These are phyloP conservation scores for Leptinotarsa texana DNA, from an alignment of 1,140 invertebrate genomes.

Conservation along the genomic window DNA sequence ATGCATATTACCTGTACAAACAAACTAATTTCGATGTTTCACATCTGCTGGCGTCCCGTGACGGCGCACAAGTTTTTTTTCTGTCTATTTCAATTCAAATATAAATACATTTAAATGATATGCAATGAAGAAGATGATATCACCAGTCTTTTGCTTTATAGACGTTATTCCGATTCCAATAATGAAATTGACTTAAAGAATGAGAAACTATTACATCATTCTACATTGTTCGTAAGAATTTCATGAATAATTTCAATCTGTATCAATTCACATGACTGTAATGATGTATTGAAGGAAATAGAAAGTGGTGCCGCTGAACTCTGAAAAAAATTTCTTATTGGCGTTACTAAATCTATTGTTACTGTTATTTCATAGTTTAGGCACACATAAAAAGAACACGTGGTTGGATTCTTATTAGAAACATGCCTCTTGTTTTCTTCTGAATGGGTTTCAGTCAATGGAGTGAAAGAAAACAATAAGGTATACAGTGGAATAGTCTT, in stretches of 20 bases:
- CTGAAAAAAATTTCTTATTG: not conserved
- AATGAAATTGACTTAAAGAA: no score
- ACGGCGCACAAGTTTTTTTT: no score
- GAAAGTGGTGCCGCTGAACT: constrained; percentile 6
- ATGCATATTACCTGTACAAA: no score
- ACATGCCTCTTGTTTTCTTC: not conserved
- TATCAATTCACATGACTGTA: constrained; percentile 10
- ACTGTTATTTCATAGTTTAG: constrained; percentile 5
- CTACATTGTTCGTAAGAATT: not conserved
- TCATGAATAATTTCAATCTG: not conserved
- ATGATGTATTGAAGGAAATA: constrained; percentile 7
- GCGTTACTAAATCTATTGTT: constrained; percentile 15
- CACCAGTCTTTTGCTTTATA: no score
- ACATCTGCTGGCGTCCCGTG: no score
- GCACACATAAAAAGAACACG: not conserved
- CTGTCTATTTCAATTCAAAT: no score
- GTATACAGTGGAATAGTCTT: not conserved
- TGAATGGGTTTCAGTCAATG: not conserved
- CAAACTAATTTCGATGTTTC: no score
- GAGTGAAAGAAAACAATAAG: not conserved
- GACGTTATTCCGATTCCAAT: no score
- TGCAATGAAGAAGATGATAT: no score
- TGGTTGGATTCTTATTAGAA: not conserved
- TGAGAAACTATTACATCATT: no score
- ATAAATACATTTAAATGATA: no score